Conservation (phyloP, 2,888 invertebrate genomes). For the Callyntrura guangdongensis region DNA sequence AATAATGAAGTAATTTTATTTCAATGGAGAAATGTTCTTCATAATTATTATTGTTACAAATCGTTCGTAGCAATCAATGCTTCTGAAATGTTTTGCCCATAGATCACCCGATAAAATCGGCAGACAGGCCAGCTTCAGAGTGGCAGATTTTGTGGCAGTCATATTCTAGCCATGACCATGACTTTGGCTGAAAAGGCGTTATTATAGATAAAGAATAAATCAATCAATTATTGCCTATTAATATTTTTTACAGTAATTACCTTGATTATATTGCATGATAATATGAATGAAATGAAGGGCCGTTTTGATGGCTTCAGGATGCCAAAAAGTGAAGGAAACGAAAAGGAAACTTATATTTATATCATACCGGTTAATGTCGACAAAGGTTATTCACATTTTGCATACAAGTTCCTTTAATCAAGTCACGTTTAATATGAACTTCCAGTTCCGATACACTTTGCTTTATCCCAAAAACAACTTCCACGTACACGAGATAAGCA, state of each 20-base stretch:
- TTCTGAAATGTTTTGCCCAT: constrained; percentile 13
- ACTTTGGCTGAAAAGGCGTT: constrained; percentile 13
- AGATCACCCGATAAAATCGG: not conserved
- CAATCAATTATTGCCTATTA: constrained; percentile 19
- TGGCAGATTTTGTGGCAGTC: not conserved
- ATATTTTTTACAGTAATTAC: not conserved
- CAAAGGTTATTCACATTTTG: constrained; percentile 63
- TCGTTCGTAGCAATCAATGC: not conserved
- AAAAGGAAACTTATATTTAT: not conserved
- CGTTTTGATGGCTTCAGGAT: constrained; percentile 26
- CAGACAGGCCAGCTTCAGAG: not conserved
- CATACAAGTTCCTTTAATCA: constrained; percentile 21
- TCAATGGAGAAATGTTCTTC: constrained; percentile 37
- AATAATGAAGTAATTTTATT: constrained; percentile 4
- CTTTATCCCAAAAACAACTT: not conserved
- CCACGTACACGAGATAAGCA: not conserved
- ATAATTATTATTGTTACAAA: constrained; percentile 5
- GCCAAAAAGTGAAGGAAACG: constrained; percentile 46
- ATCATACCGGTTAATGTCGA: not conserved
- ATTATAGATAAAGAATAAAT: constrained; percentile 26
- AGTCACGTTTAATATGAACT: constrained; percentile 48
- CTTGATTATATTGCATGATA: constrained; percentile 12
- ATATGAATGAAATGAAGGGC: not conserved
- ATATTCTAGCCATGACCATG: constrained; percentile 29
- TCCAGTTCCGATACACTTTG: constrained; percentile 43